phyloP scores from a whole-genome alignment of 1,140 invertebrate genomes.

The Drosophila repletoides region DNA sequence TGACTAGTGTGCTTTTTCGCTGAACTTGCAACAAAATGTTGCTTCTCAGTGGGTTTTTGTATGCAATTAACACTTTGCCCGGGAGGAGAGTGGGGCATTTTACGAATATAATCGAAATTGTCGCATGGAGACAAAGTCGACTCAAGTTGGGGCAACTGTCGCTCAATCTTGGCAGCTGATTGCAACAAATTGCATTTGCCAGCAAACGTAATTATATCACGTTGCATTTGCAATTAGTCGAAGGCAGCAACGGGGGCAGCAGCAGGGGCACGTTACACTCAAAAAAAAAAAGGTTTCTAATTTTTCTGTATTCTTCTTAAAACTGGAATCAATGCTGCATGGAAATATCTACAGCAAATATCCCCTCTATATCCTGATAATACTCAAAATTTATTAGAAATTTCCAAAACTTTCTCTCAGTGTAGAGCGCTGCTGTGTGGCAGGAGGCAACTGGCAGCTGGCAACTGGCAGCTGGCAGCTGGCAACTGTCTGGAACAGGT shows the following conservation, averaged over 20 bases:
- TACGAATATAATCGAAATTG: constrained; percentile 27
- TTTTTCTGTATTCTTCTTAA: too few relatives aligned
- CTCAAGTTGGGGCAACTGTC: background rate
- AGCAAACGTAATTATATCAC: constrained; percentile 67
- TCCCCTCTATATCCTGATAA: too few relatives aligned
- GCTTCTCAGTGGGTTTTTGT: background rate
- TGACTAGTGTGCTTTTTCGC: too few relatives aligned
- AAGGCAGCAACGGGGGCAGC: background rate
- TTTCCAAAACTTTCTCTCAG: too few relatives aligned
- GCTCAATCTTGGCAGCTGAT: constrained; percentile 50
- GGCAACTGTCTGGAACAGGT: background rate
- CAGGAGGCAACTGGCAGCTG: background rate
- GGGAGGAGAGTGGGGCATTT: too few relatives aligned
- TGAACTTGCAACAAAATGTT: too few relatives aligned
- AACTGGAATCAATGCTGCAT: too few relatives aligned
- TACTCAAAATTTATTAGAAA: too few relatives aligned
- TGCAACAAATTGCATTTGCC: constrained; percentile 66
- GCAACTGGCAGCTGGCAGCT: background rate
- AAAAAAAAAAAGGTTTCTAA: too few relatives aligned
- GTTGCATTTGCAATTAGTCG: constrained; percentile 71
- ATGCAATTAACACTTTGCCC: constrained; percentile 34
- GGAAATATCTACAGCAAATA: too few relatives aligned
- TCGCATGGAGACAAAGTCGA: background rate
- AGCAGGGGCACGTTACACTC: too few relatives aligned
- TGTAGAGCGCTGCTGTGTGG: background rate